Evolutionary conservation across 2,888 invertebrate species (phyloP), one percentile per base, ranked within the genome.

Genomic region (Gastracanthus pulcherrimus): DNA sequence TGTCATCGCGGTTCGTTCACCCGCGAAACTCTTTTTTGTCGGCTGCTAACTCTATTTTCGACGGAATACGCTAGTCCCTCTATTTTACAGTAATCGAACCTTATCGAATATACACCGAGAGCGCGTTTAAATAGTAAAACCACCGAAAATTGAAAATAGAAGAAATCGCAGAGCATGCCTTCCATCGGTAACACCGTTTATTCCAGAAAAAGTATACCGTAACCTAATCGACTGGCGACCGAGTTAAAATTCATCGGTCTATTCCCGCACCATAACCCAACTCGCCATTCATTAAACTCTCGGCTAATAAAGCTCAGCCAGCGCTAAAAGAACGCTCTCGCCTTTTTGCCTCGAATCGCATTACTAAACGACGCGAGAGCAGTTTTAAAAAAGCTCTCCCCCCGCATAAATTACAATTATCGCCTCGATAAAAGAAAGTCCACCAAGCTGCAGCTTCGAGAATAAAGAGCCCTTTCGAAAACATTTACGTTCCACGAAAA

Each of bases 1-100:
- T 38, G 16, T 66, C 38, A 36, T 48, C 51, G 34, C 64, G 26
- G 29, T 31, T 67, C 58, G 64, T 26, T 67, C 74, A 58, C 55
- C 41, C 41, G 29, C 6, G 26, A 31, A 34, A n/a, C 13, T 5
- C 29, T 58, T 16, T 29, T 55, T 4, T 16, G 7, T 3, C 67
- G 41, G 1, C 38, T 4, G n/a, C 55, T n/a, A 26, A 62, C 60
- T 70, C 45, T 26, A 58, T 41, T 71, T 71, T 76, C 5, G 23
- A 31, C 11, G 13, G 19, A 60, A 41, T 36, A 38, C 19, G 51
- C 19, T 11, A 26, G 19, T 11, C 9, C 0, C 29, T 16, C 13
- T 13, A 34, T 23, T 62, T 75, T 48, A 19, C 7, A 3, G 16
- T 19, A 36, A 64, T 41, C 41, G 16, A 13, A 13, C 5, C 5